These are phyloP conservation scores for Zonotrichia albicollis DNA, from an alignment of 2,797 vertebrate species.

Conservation along the genomic window DNA sequence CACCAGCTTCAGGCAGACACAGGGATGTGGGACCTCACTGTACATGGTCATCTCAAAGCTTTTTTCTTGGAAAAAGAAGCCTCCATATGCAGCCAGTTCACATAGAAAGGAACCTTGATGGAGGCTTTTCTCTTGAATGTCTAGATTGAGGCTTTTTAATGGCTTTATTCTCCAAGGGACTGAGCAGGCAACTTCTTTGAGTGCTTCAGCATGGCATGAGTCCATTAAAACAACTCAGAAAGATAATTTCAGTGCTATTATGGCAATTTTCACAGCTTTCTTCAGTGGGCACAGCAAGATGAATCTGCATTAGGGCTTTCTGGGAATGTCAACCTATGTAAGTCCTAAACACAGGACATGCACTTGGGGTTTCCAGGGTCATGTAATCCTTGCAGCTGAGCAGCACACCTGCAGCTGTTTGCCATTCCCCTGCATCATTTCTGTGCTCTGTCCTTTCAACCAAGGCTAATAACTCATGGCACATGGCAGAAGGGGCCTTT, in stretches of 20 bases:
- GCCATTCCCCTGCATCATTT: not conserved
- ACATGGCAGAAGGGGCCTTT: not conserved
- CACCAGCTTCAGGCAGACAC: not conserved
- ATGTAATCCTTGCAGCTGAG: not conserved
- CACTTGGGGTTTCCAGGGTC: not conserved
- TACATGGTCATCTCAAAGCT: not conserved
- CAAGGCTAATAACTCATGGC: not conserved
- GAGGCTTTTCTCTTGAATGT: not conserved
- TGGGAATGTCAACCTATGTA: not conserved
- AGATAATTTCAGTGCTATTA: slow-evolving; percentile 31
- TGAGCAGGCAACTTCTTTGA: slow-evolving; percentile 10
- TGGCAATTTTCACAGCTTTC: slow-evolving; percentile 39
- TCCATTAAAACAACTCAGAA: slow-evolving; percentile 16
- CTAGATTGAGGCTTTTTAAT: slow-evolving; percentile 1
- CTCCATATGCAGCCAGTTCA: not conserved
- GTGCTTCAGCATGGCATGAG: not conserved
- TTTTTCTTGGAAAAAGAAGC: not conserved
- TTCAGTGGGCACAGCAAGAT: not conserved
- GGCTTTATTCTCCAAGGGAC: slow-evolving; percentile 30
- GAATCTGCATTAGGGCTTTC: slow-evolving; percentile 28
- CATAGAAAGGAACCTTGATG: not conserved
- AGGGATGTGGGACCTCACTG: not conserved
- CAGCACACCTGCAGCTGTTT: not conserved
- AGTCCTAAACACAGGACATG: not conserved
- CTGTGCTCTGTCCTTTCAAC: not conserved